Evolutionary conservation across 2,888 invertebrate species (phyloP), one percentile per base, ranked within the genome.

Genomic region (Onthophagus sagittarius): DNA sequence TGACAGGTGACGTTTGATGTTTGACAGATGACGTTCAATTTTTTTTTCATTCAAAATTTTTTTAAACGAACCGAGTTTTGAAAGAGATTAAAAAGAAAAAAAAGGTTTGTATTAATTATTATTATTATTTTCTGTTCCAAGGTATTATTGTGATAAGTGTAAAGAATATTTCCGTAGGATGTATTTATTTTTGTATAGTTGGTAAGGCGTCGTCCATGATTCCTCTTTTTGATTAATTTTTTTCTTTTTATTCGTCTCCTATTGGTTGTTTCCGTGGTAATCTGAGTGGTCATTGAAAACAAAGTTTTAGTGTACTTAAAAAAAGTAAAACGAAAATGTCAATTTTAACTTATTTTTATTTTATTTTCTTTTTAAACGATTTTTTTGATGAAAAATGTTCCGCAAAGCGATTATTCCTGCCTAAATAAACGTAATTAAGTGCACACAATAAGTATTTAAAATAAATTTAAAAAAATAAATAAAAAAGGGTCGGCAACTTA

Each of bases 391-490:
- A 23, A 23, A 23, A 23, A 23, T 23, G 23, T 23, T 23, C 23
- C 23, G 23, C 23, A 23, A 53, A 53, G 39, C 39, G 9, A 53
- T 9, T 53, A 53, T 53, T 53, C 39, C 39, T 53, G 39, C 39
- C 39, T 53, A 53, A 23, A 53, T 53, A 53, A 53, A 53, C 11
- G 11, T 53, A 53, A 53, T 53, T 53, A 67, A n/a, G 32, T 67
- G 67, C 67, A 67, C 67, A 53, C 39, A 23, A 31, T 67, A 67
- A 9, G 64, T 63, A 15, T 64, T 64, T 64, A 64, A 23, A 67
- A 31, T 64, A 64, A 23, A 67, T n/a, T 23, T 15, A 67, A 67
- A n/a, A 31, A n/a, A 67, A 67, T 65, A 31, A 31, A 67, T n/a
- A 23, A 23, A 65, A 65, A 63, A 63, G 6, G 63, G n/a, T 15